Conservation (phyloP, 2,888 invertebrate species). For the Endotricha flammealis region DNA sequence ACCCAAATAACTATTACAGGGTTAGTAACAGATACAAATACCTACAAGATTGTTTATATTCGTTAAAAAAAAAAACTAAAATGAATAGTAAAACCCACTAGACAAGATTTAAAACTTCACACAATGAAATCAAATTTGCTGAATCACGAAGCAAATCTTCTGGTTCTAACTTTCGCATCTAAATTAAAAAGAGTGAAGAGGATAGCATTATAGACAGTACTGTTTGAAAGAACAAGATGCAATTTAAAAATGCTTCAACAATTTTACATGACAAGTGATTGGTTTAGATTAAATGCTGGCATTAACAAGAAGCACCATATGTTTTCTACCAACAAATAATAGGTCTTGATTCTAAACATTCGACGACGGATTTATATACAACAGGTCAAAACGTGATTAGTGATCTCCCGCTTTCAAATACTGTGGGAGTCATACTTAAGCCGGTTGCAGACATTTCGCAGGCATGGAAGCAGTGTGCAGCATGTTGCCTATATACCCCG, state of each 20-base stretch:
- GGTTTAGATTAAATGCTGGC: constrained; percentile 5
- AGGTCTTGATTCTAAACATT: constrained; percentile 59
- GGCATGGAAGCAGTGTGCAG: no score
- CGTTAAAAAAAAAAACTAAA: no score
- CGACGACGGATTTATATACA: constrained; percentile 65
- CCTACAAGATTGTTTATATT: no score
- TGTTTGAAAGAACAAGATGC: not conserved
- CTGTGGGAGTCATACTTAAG: constrained; percentile 7
- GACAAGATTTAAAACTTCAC: no score
- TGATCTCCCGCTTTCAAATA: constrained; percentile 2
- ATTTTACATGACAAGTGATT: constrained; percentile 7
- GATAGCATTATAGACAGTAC: not conserved
- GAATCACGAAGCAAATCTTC: not conserved
- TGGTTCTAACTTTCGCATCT: no score
- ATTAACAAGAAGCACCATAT: constrained; percentile 20
- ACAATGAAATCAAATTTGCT: not conserved
- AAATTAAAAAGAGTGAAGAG: no score
- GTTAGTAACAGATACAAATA: no score
- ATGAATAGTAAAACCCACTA: no score
- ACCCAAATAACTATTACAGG: no score
- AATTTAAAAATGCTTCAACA: not conserved
- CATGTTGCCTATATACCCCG: no score
- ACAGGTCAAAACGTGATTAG: constrained; percentile 26
- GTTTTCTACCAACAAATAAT: constrained; percentile 37
- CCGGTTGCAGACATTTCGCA: no score